Base-by-base conservation (phyloP, 2,113 vertebrate species). In the Mus spicilegus region DNA sequence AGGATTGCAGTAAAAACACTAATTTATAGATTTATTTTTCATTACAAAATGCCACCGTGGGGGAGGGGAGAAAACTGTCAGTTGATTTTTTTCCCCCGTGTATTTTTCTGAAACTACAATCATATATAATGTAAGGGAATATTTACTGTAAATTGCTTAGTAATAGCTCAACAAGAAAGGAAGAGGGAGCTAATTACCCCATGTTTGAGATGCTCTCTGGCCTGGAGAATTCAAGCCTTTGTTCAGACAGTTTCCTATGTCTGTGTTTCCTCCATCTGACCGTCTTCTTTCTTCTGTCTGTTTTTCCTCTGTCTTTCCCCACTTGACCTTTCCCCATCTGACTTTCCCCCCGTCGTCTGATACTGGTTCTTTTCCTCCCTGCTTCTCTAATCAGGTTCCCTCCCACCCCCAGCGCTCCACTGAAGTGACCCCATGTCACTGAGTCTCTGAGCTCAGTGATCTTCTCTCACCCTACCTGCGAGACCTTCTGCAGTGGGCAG, bases 1-100 rank as follows among this genome's bases (percentile, higher is more conserved):
- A 69, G 7, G 61, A 89, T 70, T 94, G 13, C 39, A 87, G 70
- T 78, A 54, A 89, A 95, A 97, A 42, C 39, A 82, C 63, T 77
- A 46, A 95, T 4, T 81, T 87, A 76, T 0, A 77, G 56, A 87
- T 77, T 65, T 85, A 70, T 46, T 81, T 56, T 20, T 7, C 24
- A 22, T 56, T 5, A 69, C 13, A 87, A 91, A 92, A 94, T 88
- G 54, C 2, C 49, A 49, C 46, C 19, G 7, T 10, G 3, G 75
- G 75, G 12, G 19, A 10, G 22, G 14, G 5, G 28, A 63, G 46
- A 70, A 90, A 86, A 58, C 0, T 54, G 26, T 49, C 7, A 75
- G 54, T 86, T 78, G 26, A 19, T 12, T 51, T 93, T 81, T 85
- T 49, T 61, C 13, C 36, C 36, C 39, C 20, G 42, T n/a, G 3